These are phyloP conservation scores for Eulemur rufifrons DNA, from an alignment of 2,113 vertebrate genomes.

Conservation along the genomic window DNA sequence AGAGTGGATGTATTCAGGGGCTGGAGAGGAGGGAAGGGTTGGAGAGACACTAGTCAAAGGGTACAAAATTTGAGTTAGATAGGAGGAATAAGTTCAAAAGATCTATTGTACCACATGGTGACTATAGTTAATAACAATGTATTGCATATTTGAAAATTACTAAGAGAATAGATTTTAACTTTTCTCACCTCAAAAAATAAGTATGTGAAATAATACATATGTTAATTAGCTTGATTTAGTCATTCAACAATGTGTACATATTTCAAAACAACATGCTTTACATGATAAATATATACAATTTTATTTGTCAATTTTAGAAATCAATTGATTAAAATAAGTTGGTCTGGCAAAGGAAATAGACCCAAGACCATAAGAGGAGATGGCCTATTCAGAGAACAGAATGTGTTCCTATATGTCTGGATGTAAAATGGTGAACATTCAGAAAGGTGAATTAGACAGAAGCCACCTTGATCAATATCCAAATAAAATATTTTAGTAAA, in stretches of 20 bases:
- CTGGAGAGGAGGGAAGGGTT: neutral
- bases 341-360: neutral
- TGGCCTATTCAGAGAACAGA: neutral
- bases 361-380: neutral
- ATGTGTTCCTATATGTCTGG: neutral
- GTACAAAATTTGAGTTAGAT: neutral
- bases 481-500: conserved; percentile 21
- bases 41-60: neutral
- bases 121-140: neutral
- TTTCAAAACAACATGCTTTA: neutral
- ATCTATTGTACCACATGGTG: neutral
- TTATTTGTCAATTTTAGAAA: neutral
- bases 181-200: neutral
- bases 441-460: neutral
- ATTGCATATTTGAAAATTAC: neutral
- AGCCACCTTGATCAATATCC: neutral
- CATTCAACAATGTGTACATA: neutral
- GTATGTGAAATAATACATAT: neutral
- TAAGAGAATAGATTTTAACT: neutral
- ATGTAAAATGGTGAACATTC: neutral
- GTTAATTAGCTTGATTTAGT: neutral
- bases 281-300: neutral
- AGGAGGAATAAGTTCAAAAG: neutral
- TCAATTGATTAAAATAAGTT: neutral
- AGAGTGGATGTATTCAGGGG: neutral